Conservation (phyloP, 2,113 vertebrate species). For the Hypocryptadius cinnamomeus region DNA sequence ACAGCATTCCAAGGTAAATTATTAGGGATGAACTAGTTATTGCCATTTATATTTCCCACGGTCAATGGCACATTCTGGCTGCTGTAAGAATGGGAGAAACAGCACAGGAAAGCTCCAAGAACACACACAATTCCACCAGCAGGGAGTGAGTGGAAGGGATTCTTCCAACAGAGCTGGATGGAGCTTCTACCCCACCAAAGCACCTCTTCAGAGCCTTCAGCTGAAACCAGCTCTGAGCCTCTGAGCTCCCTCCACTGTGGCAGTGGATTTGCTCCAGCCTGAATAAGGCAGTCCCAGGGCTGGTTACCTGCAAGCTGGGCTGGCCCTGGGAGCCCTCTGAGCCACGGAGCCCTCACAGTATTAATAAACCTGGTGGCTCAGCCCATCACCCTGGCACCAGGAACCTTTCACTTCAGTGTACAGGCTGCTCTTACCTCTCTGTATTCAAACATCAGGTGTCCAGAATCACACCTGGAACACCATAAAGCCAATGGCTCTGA, state of each 20-base stretch:
- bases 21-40: not conserved
- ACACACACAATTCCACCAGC: not conserved
- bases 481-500: not conserved
- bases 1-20: not conserved
- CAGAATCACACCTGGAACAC: not conserved
- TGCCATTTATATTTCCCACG: not conserved
- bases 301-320: not conserved
- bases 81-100: not conserved
- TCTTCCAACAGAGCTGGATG: not conserved
- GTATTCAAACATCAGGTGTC: not conserved
- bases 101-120: not conserved
- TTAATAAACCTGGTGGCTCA: not conserved
- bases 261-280: not conserved
- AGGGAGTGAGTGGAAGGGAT: not conserved
- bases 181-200: not conserved
- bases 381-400: rapidly evolving
- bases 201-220: not conserved
- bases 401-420: rapidly evolving
- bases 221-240: not conserved
- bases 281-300: not conserved
- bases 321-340: not conserved
- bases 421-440: not conserved
- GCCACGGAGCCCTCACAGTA: not conserved
- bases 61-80: not conserved
- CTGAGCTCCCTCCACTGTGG: not conserved